Conservation (phyloP, 2,888 invertebrate genomes). For the Nycteola revayana region DNA sequence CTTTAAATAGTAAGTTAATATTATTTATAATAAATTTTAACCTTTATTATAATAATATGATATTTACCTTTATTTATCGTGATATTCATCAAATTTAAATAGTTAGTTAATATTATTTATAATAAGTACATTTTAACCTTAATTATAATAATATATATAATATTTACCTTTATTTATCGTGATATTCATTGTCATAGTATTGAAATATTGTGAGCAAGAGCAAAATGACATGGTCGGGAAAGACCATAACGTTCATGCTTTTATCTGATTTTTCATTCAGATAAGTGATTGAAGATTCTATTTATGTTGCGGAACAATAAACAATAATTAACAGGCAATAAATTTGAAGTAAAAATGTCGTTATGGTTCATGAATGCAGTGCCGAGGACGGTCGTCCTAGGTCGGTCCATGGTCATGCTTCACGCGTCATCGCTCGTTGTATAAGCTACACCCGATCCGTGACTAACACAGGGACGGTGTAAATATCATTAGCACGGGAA, state of each 20-base stretch:
- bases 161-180: too few relatives aligned
- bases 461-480: conserved; percentile 27
- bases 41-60: too few relatives aligned
- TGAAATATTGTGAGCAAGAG: too few relatives aligned
- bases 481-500: too few relatives aligned
- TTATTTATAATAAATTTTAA: too few relatives aligned
- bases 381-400: conserved; percentile 65
- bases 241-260: conserved; percentile 16
- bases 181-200: too few relatives aligned
- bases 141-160: too few relatives aligned
- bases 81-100: too few relatives aligned
- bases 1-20: too few relatives aligned
- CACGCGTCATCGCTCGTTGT: conserved; percentile 65
- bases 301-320: conserved; percentile 41
- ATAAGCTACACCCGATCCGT: conserved; percentile 36
- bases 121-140: too few relatives aligned
- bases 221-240: conserved; percentile 6
- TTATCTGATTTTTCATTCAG: conserved; percentile 15
- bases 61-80: too few relatives aligned
- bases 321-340: conserved; percentile 36
- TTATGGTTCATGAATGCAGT: conserved; percentile 63
- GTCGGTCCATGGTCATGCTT: conserved; percentile 66
- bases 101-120: too few relatives aligned
- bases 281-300: conserved; percentile 29
- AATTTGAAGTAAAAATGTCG: conserved; percentile 42